Percentiles rank a stretch among this genome's conserved stretches.
phyloP scores from a whole-genome alignment of 2,113 vertebrate genomes.

The Scytalopus superciliaris region DNA sequence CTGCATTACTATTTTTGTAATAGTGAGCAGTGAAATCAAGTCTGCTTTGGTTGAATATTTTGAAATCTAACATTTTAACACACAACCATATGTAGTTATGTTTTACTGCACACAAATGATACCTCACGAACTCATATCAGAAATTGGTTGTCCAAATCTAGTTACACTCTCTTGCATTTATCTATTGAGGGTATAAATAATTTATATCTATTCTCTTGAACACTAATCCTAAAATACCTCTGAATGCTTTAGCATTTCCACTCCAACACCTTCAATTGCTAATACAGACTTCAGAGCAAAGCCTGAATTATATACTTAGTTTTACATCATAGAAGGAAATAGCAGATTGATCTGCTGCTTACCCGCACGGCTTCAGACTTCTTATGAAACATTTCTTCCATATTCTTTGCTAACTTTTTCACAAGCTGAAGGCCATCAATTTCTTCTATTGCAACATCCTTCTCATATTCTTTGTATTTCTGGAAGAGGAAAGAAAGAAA shows the following conservation, averaged over 20 bases:
- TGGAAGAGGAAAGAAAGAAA: conserved; percentile 66
- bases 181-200: neutral
- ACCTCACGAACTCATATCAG: neutral
- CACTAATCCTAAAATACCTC: neutral
- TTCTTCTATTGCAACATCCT: conserved; percentile 90
- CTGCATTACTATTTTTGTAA: neutral
- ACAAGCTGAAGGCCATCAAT: conserved; percentile 95
- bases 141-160: neutral
- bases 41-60: neutral
- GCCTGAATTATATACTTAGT: neutral
- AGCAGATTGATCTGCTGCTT: conserved; percentile 46
- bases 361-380: conserved; percentile 95
- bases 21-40: neutral
- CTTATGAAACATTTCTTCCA: conserved; percentile 99
- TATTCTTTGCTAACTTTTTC: conserved; percentile 92
- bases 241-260: neutral
- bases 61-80: neutral
- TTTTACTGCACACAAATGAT: neutral
- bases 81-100: neutral
- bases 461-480: conserved; percentile 99
- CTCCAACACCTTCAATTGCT: neutral
- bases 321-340: neutral
- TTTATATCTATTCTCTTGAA: neutral
- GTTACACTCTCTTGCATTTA: neutral
- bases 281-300: neutral